Conservation (phyloP, 2,888 invertebrate genomes). For the Criorhina ranunculi region DNA sequence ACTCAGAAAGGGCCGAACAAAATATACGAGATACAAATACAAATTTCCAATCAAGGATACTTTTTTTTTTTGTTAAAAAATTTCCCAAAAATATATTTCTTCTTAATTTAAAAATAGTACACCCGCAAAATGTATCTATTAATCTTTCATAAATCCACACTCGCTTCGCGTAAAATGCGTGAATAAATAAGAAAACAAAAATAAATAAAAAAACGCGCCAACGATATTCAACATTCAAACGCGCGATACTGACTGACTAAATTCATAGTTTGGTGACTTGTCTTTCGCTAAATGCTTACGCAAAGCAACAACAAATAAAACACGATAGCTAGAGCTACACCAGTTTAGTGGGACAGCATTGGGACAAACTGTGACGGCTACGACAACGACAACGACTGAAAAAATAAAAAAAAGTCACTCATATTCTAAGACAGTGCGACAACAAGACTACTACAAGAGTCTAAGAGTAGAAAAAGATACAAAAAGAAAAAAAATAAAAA, state of each 20-base stretch:
- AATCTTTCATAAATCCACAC: constrained; percentile 40
- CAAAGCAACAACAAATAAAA: constrained; percentile 56
- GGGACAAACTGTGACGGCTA: constrained; percentile 33
- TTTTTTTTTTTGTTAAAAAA: not conserved
- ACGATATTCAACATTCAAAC: constrained; percentile 81
- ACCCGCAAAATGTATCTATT: constrained; percentile 25
- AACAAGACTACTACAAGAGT: constrained; percentile 59
- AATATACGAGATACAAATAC: constrained; percentile 2
- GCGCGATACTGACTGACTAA: constrained; percentile 82
- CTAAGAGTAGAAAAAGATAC: constrained; percentile 50
- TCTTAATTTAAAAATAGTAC: constrained; percentile 51
- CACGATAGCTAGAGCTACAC: constrained; percentile 48
- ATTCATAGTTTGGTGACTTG: constrained; percentile 69
- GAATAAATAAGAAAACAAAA: not conserved
- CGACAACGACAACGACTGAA: too few species aligned
- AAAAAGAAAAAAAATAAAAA: constrained; percentile 41
- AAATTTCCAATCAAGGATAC: constrained; percentile 14
- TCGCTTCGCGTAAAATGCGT: constrained; percentile 10
- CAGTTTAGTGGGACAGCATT: too few species aligned
- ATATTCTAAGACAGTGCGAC: constrained; percentile 69
- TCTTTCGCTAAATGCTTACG: constrained; percentile 64
- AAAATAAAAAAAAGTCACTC: constrained; percentile 67
- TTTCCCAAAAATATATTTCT: constrained; percentile 3
- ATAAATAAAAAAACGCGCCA: constrained; percentile 62
- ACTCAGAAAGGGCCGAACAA: not conserved